Evolutionary conservation across 2,888 invertebrate species (phyloP).

Genomic region (Drosophila fungiperda): DNA sequence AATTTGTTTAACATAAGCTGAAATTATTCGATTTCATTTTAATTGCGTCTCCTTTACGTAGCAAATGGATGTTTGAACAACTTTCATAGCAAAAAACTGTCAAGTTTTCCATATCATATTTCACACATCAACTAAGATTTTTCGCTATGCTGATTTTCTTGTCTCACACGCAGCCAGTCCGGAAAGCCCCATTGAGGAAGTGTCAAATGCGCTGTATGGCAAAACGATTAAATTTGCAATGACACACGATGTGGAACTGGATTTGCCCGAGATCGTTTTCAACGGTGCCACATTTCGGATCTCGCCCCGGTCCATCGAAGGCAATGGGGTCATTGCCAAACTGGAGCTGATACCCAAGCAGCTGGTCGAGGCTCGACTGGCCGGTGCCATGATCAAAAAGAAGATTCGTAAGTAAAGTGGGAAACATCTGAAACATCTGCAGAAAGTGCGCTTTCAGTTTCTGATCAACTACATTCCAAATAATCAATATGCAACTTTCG

Average conservation of each 20-base stretch:
- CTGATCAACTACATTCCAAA: slow-evolving; percentile 8
- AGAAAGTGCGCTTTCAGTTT: slow-evolving; percentile 47
- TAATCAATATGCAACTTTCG: slow-evolving; percentile 64
- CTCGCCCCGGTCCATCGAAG: slow-evolving; percentile 90
- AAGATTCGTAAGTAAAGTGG: slow-evolving; percentile 82
- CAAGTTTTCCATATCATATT: slow-evolving; percentile 14
- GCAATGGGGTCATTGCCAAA: slow-evolving; percentile 90
- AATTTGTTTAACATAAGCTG: background rate
- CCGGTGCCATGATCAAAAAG: slow-evolving; percentile 87
- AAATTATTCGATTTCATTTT: background rate
- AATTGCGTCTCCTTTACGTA: background rate
- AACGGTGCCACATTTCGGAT: slow-evolving; percentile 90
- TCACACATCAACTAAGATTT: slow-evolving; percentile 1
- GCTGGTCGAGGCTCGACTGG: slow-evolving; percentile 84
- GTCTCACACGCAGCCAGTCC: slow-evolving; percentile 31
- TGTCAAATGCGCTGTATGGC: slow-evolving; percentile 89
- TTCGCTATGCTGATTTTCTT: slow-evolving; percentile 22
- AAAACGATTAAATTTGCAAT: slow-evolving; percentile 91
- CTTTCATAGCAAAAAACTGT: slow-evolving; percentile 54
- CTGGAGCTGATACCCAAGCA: slow-evolving; percentile 89
- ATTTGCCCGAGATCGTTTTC: slow-evolving; percentile 90
- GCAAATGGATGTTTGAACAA: slow-evolving; percentile 8
- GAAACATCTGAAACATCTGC: slow-evolving; percentile 24
- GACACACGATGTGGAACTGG: slow-evolving; percentile 91
- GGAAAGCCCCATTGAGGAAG: slow-evolving; percentile 90